A percentile compares a stretch with the other conserved stretches of the same genome.
Conservation (phyloP, 2,113 vertebrate species). For the Microtus richardsoni region DNA sequence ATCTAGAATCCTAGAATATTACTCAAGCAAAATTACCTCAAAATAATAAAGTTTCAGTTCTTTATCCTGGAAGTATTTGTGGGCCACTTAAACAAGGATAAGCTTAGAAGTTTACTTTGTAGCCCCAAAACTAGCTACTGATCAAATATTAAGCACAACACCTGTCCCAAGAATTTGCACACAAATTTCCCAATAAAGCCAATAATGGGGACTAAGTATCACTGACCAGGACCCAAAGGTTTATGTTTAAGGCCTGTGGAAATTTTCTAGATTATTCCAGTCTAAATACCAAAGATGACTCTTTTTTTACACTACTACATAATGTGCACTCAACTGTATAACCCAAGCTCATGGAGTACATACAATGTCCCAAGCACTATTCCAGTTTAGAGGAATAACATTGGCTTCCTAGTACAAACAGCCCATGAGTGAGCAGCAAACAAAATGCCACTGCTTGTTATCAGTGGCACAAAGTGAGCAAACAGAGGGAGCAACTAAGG, state of each 20-base stretch:
- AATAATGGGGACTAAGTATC: not conserved
- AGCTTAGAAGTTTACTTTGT: not conserved
- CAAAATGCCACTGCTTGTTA: not conserved
- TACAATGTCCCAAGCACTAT: not conserved
- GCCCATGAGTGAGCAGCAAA: not conserved
- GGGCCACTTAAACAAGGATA: not conserved
- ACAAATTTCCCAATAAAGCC: not conserved
- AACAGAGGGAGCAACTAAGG: not conserved
- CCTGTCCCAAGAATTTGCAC: not conserved
- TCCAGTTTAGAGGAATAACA: not conserved
- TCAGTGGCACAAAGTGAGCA: not conserved
- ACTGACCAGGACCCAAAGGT: not conserved
- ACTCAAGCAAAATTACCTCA: slow-evolving; percentile 8
- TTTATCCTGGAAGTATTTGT: not conserved
- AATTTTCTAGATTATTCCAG: not conserved
- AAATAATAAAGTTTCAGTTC: not conserved
- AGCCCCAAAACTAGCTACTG: not conserved
- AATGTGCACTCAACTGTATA: not conserved
- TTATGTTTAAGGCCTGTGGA: not conserved
- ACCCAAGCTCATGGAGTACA: not conserved
- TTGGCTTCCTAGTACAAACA: not conserved
- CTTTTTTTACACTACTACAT: not conserved
- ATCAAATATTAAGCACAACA: not conserved
- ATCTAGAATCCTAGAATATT: not conserved
- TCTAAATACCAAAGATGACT: not conserved